Conservation (phyloP, 1,140 invertebrate species). For the Formica exsecta region DNA sequence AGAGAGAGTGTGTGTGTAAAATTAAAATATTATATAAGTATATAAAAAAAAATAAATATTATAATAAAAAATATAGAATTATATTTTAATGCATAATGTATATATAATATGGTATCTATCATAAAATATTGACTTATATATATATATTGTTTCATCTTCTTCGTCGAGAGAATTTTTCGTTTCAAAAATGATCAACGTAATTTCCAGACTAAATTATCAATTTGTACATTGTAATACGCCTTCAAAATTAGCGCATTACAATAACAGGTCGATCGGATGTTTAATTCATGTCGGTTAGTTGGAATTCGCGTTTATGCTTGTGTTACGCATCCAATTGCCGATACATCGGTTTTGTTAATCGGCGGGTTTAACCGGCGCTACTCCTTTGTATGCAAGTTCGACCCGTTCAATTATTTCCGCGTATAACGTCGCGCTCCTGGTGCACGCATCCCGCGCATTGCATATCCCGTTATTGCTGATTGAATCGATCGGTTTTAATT, state of each 20-base stretch:
- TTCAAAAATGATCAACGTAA: background rate
- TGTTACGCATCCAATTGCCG: constrained; percentile 40
- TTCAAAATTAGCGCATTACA: constrained; percentile 45
- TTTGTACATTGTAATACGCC: background rate
- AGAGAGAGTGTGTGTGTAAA: no score
- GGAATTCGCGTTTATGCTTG: constrained; percentile 44
- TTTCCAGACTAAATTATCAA: constrained; percentile 2
- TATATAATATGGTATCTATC: no score
- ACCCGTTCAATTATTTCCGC: constrained; percentile 56
- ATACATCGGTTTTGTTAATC: constrained; percentile 61
- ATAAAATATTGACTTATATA: no score
- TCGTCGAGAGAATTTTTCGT: background rate
- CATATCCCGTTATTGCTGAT: constrained; percentile 79
- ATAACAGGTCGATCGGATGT: constrained; percentile 10
- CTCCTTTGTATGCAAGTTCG: constrained; percentile 61
- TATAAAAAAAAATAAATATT: no score
- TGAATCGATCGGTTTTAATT: constrained; percentile 80
- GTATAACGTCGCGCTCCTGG: constrained; percentile 48
- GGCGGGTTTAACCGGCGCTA: constrained; percentile 34
- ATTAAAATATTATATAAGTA: no score
- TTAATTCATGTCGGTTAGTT: constrained; percentile 48
- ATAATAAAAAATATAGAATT: background rate
- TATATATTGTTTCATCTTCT: background rate
- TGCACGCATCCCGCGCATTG: constrained; percentile 67
- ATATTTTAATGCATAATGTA: background rate